A percentile compares a stretch with the other conserved stretches of the same genome.
Evolutionary conservation across 2,888 invertebrate genomes (phyloP).

Genomic region (Copidosoma aretas): DNA sequence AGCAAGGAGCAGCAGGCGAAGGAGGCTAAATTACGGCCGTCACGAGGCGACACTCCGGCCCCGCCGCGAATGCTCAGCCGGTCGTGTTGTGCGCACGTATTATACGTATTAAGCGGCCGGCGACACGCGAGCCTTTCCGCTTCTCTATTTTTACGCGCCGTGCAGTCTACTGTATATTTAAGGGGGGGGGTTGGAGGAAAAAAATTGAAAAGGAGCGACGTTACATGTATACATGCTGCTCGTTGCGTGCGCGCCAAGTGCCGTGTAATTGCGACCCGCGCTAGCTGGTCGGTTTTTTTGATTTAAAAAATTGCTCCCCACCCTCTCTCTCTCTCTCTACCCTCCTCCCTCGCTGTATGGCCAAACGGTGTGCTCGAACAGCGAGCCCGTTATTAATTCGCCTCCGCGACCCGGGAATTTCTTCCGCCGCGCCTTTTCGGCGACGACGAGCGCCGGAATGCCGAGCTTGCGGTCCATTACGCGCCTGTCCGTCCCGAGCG

Average conservation of each 20-base stretch:
- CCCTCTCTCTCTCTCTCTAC: constrained; percentile 1
- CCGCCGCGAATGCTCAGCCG: constrained; percentile 15
- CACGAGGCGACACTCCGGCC: constrained; percentile 22
- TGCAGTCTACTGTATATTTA: too few species aligned
- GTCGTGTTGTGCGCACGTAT: constrained; percentile 5
- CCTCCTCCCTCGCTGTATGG: too few species aligned
- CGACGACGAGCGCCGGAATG: constrained; percentile 17
- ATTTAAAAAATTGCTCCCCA: constrained; percentile 45
- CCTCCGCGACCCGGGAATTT: constrained; percentile 20
- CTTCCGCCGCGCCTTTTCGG: constrained; percentile 20
- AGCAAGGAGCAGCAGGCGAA: constrained; percentile 4
- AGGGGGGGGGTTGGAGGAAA: not conserved
- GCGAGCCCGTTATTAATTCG: constrained; percentile 35
- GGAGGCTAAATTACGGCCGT: constrained; percentile 42
- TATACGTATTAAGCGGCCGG: not conserved
- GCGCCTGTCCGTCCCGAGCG: not conserved
- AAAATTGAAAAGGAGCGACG: constrained; percentile 13
- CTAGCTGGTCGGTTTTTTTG: constrained; percentile 45
- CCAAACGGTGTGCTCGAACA: too few species aligned
- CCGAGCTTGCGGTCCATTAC: constrained; percentile 6
- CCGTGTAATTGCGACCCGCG: constrained; percentile 44
- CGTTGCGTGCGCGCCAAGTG: constrained; percentile 32
- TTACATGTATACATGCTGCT: not conserved
- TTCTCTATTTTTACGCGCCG: not conserved
- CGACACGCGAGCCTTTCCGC: constrained; percentile 13